Evolutionary conservation across 2,888 invertebrate species (phyloP).

Genomic region (Hypolimnas misippus): DNA sequence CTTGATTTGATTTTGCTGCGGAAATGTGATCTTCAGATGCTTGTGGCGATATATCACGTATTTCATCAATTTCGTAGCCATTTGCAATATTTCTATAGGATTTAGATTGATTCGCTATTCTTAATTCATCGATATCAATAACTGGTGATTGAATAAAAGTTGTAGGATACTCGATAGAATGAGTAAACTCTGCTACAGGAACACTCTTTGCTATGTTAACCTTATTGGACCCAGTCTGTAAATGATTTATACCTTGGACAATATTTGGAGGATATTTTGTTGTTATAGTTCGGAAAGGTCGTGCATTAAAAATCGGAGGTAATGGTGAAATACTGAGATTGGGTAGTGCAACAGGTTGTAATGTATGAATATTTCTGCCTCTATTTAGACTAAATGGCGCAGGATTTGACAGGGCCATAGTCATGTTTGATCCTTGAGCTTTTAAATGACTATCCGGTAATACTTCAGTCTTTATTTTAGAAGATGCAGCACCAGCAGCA

Average conservation of each 20-base stretch:
- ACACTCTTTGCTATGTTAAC: conserved; percentile 86
- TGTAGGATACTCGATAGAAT: conserved; percentile 89
- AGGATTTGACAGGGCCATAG: conserved; percentile 71
- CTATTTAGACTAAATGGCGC: conserved; percentile 74
- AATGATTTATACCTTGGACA: conserved; percentile 63
- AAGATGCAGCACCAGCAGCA: conserved; percentile 72
- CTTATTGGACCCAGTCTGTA: conserved; percentile 61
- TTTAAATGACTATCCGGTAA: conserved; percentile 56
- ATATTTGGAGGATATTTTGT: conserved; percentile 53
- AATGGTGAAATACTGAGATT: conserved; percentile 85
- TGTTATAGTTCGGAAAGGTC: conserved; percentile 78
- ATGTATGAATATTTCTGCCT: conserved; percentile 77
- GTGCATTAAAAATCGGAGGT: conserved; percentile 86
- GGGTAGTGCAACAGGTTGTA: conserved; percentile 86
- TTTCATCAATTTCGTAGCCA: conserved; percentile 65
- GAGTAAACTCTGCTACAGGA: conserved; percentile 87
- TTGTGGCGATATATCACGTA: conserved; percentile 59
- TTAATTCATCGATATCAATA: conserved; percentile 82
- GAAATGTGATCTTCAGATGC: conserved; percentile 77
- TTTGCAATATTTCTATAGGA: conserved; percentile 72
- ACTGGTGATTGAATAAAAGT: conserved; percentile 88
- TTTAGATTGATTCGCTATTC: conserved; percentile 65
- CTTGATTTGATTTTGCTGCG: conserved; percentile 68
- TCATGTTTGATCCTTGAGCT: conserved; percentile 55
- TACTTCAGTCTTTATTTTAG: conserved; percentile 71